Evolutionary conservation across 2,888 invertebrate genomes (phyloP).

Genomic region (Thymelicus acteon): DNA sequence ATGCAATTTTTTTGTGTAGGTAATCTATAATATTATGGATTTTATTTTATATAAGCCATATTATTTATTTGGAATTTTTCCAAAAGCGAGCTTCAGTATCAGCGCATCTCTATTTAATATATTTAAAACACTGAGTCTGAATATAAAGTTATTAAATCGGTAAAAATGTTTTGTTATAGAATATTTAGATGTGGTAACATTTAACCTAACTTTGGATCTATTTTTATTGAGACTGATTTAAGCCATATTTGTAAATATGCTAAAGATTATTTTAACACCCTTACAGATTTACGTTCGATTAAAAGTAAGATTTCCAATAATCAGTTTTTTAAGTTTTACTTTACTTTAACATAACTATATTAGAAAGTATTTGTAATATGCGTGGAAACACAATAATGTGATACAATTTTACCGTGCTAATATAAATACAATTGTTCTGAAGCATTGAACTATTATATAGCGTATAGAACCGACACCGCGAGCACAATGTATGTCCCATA

Average conservation of each 20-base stretch:
- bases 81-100: background rate
- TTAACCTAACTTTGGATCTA: constrained; percentile 52
- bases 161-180: background rate
- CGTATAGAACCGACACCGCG: too few species aligned
- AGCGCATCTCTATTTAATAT: background rate
- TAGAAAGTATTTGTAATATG: background rate
- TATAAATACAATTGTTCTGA: too few species aligned
- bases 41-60: too few species aligned
- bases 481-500: too few species aligned
- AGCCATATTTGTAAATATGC: constrained; percentile 60
- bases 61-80: too few species aligned
- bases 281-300: background rate
- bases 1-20: too few species aligned
- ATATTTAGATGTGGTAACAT: constrained; percentile 50
- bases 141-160: background rate
- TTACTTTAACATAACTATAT: too few species aligned
- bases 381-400: background rate
- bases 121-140: background rate
- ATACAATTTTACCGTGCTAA: too few species aligned
- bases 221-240: constrained; percentile 71
- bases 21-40: too few species aligned
- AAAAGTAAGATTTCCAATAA: background rate
- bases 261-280: constrained; percentile 5
- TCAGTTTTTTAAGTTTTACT: background rate
- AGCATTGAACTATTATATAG: too few species aligned